Percentiles rank a stretch among this genome's conserved stretches.
These are phyloP conservation scores for Masnerella sp. DNA, from an alignment of 2,888 invertebrate genomes.

Conservation along the genomic window DNA sequence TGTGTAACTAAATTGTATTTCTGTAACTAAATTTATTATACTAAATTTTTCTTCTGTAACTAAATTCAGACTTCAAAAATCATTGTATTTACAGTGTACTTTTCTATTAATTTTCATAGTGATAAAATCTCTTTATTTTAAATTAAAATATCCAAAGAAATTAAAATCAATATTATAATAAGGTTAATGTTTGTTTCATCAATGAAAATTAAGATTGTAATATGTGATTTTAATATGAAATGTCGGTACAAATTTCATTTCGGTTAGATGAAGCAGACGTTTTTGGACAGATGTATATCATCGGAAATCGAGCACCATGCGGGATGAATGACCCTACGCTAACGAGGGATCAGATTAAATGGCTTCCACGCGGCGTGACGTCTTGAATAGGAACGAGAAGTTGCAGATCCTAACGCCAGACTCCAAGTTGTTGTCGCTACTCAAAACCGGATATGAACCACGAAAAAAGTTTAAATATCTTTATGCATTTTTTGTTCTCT, in stretches of 20 bases:
- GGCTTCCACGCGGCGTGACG: slow-evolving; percentile 45
- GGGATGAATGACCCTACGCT: slow-evolving; percentile 43
- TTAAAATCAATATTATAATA: too few relatives aligned
- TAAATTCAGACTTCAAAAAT: too few relatives aligned
- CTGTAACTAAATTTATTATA: too few relatives aligned
- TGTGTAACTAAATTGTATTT: too few relatives aligned
- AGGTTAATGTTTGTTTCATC: too few relatives aligned
- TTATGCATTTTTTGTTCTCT: background rate
- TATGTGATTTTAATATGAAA: too few relatives aligned
- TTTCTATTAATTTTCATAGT: too few relatives aligned
- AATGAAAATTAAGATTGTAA: background rate
- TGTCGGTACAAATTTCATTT: too few relatives aligned
- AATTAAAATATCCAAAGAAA: too few relatives aligned
- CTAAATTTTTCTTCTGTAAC: too few relatives aligned
- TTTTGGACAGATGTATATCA: slow-evolving; percentile 33
- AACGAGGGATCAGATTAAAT: slow-evolving; percentile 53
- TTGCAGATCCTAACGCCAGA: slow-evolving; percentile 23
- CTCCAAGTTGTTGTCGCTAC: slow-evolving; percentile 5
- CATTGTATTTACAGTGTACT: too few relatives aligned
- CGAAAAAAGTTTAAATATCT: slow-evolving; percentile 1
- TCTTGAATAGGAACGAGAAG: slow-evolving; percentile 44
- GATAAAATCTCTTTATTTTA: too few relatives aligned
- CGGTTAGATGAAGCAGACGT: slow-evolving; percentile 2
- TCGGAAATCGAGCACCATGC: slow-evolving; percentile 23
- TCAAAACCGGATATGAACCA: slow-evolving; percentile 23